Conservation (phyloP, 1,140 invertebrate genomes). For the Lucilia sericata region DNA sequence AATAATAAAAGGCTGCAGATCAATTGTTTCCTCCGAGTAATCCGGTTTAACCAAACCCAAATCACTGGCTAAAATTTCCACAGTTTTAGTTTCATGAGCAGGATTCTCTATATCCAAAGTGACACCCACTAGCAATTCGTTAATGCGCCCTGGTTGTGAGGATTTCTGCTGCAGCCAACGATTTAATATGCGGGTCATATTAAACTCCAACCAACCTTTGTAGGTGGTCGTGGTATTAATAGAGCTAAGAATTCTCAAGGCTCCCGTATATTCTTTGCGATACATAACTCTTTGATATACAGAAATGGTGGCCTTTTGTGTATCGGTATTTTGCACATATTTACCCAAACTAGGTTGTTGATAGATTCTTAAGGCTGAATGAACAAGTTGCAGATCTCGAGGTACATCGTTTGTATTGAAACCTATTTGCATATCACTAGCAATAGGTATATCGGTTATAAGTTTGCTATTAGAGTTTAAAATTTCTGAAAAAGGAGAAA, state of each 20-base stretch:
- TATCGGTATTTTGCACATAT: background rate
- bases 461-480: background rate
- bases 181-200: conserved; percentile 56
- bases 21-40: conserved; percentile 13
- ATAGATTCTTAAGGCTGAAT: conserved; percentile 59
- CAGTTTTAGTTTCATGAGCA: conserved; percentile 47
- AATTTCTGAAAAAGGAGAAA: conserved; percentile 22
- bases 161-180: conserved; percentile 53
- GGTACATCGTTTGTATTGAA: conserved; percentile 64
- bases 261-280: background rate
- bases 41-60: conserved; percentile 39
- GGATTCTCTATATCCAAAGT: conserved; percentile 51
- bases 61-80: conserved; percentile 42
- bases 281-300: conserved; percentile 53
- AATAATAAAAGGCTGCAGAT: conserved; percentile 60
- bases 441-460: conserved; percentile 26
- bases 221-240: conserved; percentile 56
- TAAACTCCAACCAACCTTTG: conserved; percentile 63
- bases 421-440: conserved; percentile 35
- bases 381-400: conserved; percentile 53
- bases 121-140: conserved; percentile 51
- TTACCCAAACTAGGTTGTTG: conserved; percentile 51
- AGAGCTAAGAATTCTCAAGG: conserved; percentile 52
- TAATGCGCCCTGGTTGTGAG: conserved; percentile 44
- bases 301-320: conserved; percentile 54